Evolutionary conservation across 2,888 invertebrate species (phyloP).

Genomic region (Ormyrus thymus): DNA sequence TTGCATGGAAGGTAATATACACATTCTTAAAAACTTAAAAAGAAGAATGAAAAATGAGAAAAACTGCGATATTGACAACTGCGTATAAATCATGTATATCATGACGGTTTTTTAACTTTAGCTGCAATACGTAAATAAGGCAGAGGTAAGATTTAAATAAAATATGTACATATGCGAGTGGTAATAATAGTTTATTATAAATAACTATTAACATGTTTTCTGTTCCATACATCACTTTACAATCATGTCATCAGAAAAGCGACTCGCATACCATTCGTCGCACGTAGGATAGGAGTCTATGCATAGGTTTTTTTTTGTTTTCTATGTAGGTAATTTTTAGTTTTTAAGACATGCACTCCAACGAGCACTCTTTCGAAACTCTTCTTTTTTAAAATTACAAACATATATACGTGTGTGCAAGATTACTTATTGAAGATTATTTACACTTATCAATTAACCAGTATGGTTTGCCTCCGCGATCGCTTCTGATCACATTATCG

Average conservation of each 20-base stretch:
- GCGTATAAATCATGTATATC: no score
- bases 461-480: constrained; percentile 59
- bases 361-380: constrained; percentile 46
- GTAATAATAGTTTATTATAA: constrained; percentile 71
- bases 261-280: constrained; percentile 58
- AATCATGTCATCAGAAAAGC: constrained; percentile 56
- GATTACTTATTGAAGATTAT: constrained; percentile 69
- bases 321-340: constrained; percentile 46
- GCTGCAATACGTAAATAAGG: no score
- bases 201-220: constrained; percentile 69
- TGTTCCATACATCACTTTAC: constrained; percentile 64
- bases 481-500: constrained; percentile 55
- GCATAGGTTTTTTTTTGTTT: constrained; percentile 49
- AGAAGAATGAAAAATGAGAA: no score
- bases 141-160: not conserved
- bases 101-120: no score
- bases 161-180: constrained; percentile 55
- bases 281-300: constrained; percentile 60
- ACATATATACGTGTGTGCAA: constrained; percentile 66
- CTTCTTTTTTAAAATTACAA: constrained; percentile 65
- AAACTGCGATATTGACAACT: no score
- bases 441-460: constrained; percentile 65
- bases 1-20: no score
- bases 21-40: no score
- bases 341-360: constrained; percentile 44